Evolutionary conservation across 1,140 invertebrate species (phyloP), one percentile per base, ranked within the genome.

Genomic region (Diploscapter pachys): DNA sequence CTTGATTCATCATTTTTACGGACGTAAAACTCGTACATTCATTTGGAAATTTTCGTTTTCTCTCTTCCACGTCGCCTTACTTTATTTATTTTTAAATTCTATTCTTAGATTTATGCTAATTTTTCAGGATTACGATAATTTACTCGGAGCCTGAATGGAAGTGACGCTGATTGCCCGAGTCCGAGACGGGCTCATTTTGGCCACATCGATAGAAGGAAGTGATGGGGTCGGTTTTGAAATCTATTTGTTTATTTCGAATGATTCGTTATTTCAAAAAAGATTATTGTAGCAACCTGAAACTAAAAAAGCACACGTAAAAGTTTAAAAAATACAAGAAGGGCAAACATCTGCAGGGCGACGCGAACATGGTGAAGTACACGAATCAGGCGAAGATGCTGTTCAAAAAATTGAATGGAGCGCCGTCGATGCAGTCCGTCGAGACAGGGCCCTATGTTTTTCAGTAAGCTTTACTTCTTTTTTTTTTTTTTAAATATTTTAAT

Each of bases 371-470:
- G 86, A 96, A 99, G 83, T 99, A 98, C 87, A 96, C 98, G 87
- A 97, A 95, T 87, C 96, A 99, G 89, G 96, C 96, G n/a, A 99
- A 99, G 89, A 92, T 96, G 91, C 88, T 99, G 73, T 98, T 99
- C 88, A 90, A 93, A 81, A 97, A 96, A 88, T 88, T 98, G 81
- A 92, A 91, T 73, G 89, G 89, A 50, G 90, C 94, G 81, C 95
- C 96, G 67, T 85, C 89, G 5, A 90, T 92, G 86, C 97, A 95
- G 87, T 94, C 92, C 78, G 93, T 99, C 83, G 95, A 98, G 89
- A 95, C 95, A 75, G 95, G 94, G 74, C 91, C 92, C 77, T 97
- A 94, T 89, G 90, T 97, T 86, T 99, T 98, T 86, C 96, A 99
- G 96, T 98, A 90, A 91, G 93, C 92, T 67, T 66, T 63, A 63